Conservation (phyloP, 92 coral and sea anemone species). For the Hydrozoanthus gracilis region DNA sequence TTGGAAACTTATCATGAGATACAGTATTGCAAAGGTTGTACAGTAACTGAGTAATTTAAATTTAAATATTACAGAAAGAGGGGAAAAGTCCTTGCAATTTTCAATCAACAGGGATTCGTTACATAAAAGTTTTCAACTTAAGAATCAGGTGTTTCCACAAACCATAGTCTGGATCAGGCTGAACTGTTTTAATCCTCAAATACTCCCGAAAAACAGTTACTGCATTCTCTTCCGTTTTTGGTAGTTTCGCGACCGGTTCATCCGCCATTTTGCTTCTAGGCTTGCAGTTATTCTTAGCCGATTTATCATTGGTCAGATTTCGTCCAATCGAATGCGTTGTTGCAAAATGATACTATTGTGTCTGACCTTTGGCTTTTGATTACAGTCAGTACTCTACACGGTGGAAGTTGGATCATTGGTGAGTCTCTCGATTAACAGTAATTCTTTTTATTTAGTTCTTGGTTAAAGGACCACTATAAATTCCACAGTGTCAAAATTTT, state of each 20-base stretch:
- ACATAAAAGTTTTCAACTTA: no score
- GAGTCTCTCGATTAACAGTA: no score
- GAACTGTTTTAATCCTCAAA: slow-evolving; percentile 38
- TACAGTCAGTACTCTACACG: no score
- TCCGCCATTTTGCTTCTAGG: slow-evolving; percentile 33
- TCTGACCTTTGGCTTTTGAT: neutral
- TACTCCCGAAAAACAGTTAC: slow-evolving; percentile 40
- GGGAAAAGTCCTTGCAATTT: no score
- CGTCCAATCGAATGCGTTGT: slow-evolving; percentile 2
- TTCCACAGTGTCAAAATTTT: no score
- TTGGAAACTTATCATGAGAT: no score
- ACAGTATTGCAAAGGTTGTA: no score
- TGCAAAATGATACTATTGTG: neutral
- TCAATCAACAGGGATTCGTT: no score
- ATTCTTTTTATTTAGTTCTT: neutral
- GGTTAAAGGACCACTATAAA: neutral
- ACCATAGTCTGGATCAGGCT: slow-evolving; percentile 46
- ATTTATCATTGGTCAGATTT: neutral
- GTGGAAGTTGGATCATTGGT: no score
- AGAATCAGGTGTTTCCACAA: neutral
- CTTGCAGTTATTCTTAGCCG: neutral
- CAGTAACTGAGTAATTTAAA: no score
- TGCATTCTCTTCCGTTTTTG: slow-evolving; percentile 19
- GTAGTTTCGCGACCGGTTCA: neutral
- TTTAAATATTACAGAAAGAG: no score